Conservation (phyloP, 2,888 invertebrate genomes). For the Xestia xanthographa region DNA sequence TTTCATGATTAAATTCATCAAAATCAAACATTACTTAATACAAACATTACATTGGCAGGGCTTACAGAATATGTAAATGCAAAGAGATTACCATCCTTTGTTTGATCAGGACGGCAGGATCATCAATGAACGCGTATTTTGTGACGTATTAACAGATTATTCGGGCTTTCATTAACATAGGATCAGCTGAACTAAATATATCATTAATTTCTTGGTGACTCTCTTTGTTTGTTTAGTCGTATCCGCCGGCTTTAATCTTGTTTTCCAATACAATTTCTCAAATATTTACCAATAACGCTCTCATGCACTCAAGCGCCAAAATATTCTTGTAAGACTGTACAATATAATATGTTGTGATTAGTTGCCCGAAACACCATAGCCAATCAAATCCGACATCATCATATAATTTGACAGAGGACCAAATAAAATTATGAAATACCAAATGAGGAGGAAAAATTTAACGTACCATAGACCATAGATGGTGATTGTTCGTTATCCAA, state of each 20-base stretch:
- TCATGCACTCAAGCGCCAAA: not conserved
- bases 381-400: not conserved
- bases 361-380: not conserved
- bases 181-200: conserved; percentile 1
- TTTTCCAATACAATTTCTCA: not conserved
- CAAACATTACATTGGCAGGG: too few relatives aligned
- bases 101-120: conserved; percentile 42
- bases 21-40: conserved; percentile 15
- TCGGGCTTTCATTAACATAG: conserved; percentile 37
- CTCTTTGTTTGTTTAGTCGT: not conserved
- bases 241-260: not conserved
- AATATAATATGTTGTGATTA: too few relatives aligned
- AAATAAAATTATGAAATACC: conserved; percentile 2
- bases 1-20: conserved; percentile 8
- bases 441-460: conserved; percentile 7
- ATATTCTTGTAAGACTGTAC: not conserved
- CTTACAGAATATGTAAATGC: conserved; percentile 26
- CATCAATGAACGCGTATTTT: conserved; percentile 33
- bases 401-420: not conserved
- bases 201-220: conserved; percentile 3
- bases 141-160: conserved; percentile 40
- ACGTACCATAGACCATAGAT: not conserved
- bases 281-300: not conserved
- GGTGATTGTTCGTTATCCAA: not conserved
- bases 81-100: conserved; percentile 32